Evolutionary conservation across 2,797 vertebrate genomes (phyloP).

Genomic region (Rachycentron canadum): DNA sequence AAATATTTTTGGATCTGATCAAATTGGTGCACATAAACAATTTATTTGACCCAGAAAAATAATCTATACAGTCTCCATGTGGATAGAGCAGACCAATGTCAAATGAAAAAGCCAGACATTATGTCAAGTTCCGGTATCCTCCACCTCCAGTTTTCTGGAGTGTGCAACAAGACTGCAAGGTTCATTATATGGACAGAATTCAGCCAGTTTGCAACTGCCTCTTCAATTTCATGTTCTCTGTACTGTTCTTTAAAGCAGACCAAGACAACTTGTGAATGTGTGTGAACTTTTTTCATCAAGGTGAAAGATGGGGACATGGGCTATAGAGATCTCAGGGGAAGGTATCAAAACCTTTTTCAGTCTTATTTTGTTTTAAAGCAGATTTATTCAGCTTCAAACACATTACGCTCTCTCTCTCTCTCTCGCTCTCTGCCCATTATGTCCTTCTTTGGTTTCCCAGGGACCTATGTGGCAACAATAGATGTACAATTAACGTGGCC

Average conservation of each 20-base stretch:
- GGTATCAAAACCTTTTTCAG: constrained; percentile 69
- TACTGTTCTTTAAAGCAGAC: constrained; percentile 1
- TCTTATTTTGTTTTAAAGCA: constrained; percentile 77
- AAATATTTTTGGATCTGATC: background rate
- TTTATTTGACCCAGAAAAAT: background rate
- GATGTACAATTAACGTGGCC: constrained; percentile 85
- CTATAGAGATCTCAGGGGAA: constrained; percentile 41
- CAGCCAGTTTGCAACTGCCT: background rate
- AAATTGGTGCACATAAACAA: background rate
- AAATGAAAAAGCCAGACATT: background rate
- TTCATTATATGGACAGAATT: constrained; percentile 1
- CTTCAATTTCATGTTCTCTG: constrained; percentile 1
- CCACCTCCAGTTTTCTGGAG: background rate
- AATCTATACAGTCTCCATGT: background rate
- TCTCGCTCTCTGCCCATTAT: constrained; percentile 68
- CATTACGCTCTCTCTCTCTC: constrained; percentile 64
- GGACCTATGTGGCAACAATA: constrained; percentile 84
- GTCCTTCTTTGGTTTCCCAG: constrained; percentile 74
- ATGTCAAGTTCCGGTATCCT: background rate
- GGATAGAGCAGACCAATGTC: background rate
- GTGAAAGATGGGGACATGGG: constrained; percentile 72
- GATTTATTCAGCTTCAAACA: constrained; percentile 81
- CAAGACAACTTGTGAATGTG: background rate
- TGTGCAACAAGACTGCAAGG: background rate
- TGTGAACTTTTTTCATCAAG: constrained; percentile 65